Base-by-base conservation (phyloP, 1,140 invertebrate genomes). In the Holcopasites calliopsidis region DNA sequence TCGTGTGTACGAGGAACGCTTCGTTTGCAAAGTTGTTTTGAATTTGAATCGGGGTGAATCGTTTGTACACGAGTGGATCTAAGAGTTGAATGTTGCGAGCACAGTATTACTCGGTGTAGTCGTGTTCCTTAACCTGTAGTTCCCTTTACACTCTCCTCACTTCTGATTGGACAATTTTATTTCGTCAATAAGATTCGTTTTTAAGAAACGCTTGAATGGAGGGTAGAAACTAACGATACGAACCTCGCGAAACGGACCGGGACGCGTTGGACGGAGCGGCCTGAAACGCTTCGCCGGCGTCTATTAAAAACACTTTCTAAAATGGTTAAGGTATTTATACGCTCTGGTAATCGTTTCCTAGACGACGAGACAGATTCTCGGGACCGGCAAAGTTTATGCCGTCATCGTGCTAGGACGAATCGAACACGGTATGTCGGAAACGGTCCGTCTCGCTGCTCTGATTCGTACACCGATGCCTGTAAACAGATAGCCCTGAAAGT, bases 291-390 rank as follows among this genome's bases (percentile, higher is more conserved):
- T n/a, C 31, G 58, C 8, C 47, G 35, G 4, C 23, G 16, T 6
- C 40, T 38, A 52, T 40, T 40, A 16, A 65, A 73, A 73, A 47
- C 7, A 23, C 38, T 57, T 55, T 55, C 50, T 33, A 47, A 38
- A 66, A n/a, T 31, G 28, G 21, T 16, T 3, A 26, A 28, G 7
- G 18, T 57, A 55, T 66, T 66, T 66, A 44, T 38, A 44, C 31
- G 50, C 40, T 74, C 50, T 38, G 33, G 18, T 44, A 66, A 47
- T 66, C 13, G 13, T 18, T 55, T 55, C 62, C 28, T 47, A 10
- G 11, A 42, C 21, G 18, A 47, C 7, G 38, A 31, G 18, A 28
- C 21, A 52, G 16, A 26, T 66, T 55, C 60, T 52, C 18, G 3
- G 35, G 23, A n/a, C 0, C 13, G 11, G 10, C 18, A 11, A 3